Conservation (phyloP, 2,797 vertebrate genomes). For the Chloroceryle amazona region DNA sequence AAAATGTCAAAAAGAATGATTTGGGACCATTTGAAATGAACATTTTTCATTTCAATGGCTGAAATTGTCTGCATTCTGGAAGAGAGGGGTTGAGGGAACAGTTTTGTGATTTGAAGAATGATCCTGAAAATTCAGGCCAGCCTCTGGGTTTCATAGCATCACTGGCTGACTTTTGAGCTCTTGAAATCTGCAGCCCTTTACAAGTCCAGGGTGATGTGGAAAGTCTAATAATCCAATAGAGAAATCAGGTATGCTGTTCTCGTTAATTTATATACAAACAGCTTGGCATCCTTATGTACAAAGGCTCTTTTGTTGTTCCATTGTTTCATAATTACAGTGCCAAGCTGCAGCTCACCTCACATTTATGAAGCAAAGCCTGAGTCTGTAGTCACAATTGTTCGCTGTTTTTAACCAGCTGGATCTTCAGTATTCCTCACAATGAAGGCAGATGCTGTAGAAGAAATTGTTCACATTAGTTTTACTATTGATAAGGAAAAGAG, state of each 20-base stretch:
- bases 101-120: background rate
- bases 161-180: background rate
- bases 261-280: background rate
- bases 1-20: background rate
- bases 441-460: background rate
- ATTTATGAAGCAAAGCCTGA: background rate
- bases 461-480: background rate
- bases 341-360: background rate
- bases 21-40: background rate
- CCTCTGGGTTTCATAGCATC: background rate
- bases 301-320: background rate
- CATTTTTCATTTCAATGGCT: background rate
- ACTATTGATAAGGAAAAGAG: background rate
- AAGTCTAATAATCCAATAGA: background rate
- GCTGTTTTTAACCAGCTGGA: conserved; percentile 2
- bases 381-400: background rate
- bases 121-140: background rate
- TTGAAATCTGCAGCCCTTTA: background rate
- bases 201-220: background rate
- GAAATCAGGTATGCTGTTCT: background rate
- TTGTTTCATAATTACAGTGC: conserved; percentile 2
- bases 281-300: background rate
- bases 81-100: fast-evolving
- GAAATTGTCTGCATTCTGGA: background rate
- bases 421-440: conserved; percentile 2